phyloP scores from a whole-genome alignment of 1,140 invertebrate species.

The Listronotus oregonensis region DNA sequence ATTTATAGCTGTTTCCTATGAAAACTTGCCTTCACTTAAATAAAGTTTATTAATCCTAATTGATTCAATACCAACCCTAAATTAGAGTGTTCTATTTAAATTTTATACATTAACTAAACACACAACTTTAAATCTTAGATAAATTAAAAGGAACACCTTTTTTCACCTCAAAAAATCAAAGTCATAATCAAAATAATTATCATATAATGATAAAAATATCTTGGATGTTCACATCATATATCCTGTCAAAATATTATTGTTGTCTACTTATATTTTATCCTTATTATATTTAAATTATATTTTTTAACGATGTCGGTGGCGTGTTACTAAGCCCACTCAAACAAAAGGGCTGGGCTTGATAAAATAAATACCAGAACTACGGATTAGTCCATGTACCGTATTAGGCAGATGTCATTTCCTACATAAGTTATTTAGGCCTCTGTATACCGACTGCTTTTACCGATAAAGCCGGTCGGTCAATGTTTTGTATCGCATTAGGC shows the following conservation, averaged over 20 bases:
- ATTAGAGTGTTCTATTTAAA: too few species aligned
- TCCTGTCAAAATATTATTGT: constrained; percentile 7
- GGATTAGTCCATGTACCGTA: constrained; percentile 23
- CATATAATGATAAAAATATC: too few species aligned
- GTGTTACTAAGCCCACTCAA: constrained; percentile 19
- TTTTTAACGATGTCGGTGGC: constrained; percentile 17
- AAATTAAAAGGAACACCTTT: too few species aligned
- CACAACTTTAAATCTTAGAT: too few species aligned
- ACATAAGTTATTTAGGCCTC: constrained; percentile 32
- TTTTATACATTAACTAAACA: too few species aligned
- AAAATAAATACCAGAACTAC: constrained; percentile 22
- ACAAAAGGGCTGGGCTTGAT: constrained; percentile 27
- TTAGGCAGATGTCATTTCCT: constrained; percentile 34
- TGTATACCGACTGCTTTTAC: constrained; percentile 7
- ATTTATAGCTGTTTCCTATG: too few species aligned
- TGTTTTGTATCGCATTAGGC: constrained; percentile 25
- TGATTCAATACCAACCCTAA: too few species aligned
- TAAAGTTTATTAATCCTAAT: too few species aligned
- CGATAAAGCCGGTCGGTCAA: constrained; percentile 26
- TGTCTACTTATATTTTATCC: constrained; percentile 20
- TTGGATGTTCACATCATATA: too few species aligned
- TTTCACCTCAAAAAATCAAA: too few species aligned
- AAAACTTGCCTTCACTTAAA: too few species aligned
- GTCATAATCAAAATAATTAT: too few species aligned
- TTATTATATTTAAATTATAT: constrained; percentile 27